Conservation (phyloP, 1,140 invertebrate species). For the Drosophila aff. region DNA sequence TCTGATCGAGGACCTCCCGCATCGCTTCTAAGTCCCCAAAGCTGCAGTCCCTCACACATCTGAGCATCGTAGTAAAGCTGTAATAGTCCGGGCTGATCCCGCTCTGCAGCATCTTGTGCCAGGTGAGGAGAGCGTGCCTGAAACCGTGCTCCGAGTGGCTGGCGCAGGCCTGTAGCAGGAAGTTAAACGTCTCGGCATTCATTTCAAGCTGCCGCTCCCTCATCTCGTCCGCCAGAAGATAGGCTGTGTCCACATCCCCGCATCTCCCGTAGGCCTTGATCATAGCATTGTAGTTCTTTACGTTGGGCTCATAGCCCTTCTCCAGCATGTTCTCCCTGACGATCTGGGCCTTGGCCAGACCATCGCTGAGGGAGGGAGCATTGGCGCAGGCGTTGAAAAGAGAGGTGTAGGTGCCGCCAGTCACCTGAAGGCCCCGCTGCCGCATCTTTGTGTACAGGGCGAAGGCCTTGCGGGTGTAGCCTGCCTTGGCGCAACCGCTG, state of each 20-base stretch:
- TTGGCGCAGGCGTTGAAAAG: conserved; percentile 95
- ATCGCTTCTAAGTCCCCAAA: conserved; percentile 89
- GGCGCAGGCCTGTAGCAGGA: conserved; percentile 93
- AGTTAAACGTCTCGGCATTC: conserved; percentile 90
- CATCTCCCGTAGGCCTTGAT: conserved; percentile 95
- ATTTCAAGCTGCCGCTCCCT: conserved; percentile 88
- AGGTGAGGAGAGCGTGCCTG: conserved; percentile 91
- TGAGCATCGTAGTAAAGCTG: conserved; percentile 93
- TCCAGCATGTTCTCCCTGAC: conserved; percentile 89
- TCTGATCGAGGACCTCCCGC: conserved; percentile 84
- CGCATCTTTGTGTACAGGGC: conserved; percentile 93
- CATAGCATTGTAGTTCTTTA: conserved; percentile 93
- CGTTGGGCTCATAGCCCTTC: conserved; percentile 89
- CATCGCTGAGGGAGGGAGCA: conserved; percentile 89
- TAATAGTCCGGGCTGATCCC: conserved; percentile 89
- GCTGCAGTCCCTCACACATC: conserved; percentile 91
- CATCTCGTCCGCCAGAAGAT: conserved; percentile 94
- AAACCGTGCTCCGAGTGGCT: conserved; percentile 92
- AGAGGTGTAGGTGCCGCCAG: conserved; percentile 91
- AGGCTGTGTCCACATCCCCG: conserved; percentile 91
- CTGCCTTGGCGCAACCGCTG: conserved; percentile 91
- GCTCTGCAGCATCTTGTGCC: conserved; percentile 91
- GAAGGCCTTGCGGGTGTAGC: conserved; percentile 94
- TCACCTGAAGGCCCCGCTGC: conserved; percentile 88
- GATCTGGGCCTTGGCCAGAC: conserved; percentile 88